Evolutionary conservation across 2,113 vertebrate genomes (phyloP), one percentile per base, ranked within the genome.

Genomic region (Xenopus laevis): DNA sequence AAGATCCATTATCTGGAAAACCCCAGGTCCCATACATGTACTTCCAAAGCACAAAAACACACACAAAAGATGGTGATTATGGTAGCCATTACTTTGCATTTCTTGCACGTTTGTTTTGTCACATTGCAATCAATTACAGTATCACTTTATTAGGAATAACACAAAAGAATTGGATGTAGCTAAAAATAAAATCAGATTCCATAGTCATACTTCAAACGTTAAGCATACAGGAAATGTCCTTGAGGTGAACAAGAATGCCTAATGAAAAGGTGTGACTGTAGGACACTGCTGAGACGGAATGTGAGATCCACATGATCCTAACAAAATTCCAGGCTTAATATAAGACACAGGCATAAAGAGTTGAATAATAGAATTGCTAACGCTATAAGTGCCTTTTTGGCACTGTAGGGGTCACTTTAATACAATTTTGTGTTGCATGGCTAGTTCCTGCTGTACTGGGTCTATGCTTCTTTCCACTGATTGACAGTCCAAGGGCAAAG

Each of bases 401-500:
- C 65, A 68, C 65, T 27, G 67, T 52, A 70, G 74, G 66, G 66
- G 74, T 77, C 66, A 76, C 73, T 70, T 77, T 70, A 53, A 77
- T 77, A 70, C 69, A 77, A 64, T 77, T 77, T 57, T 77, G 67
- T 23, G 60, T 63, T 77, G 74, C 57, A 55, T 65, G 67, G 74
- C 30, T 70, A 59, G 47, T 64, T 77, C 69, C 63, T 67, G 58
- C 58, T 27, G 66, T 53, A 64, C 52, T 68, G 73, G 73, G 21
- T 12, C 55, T 70, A 64, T 63, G 30, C 50, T 47, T 77, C 59
- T 70, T 64, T 27, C 23, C 45, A 33, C 45, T 77, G 74, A 77
- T 57, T 77, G 74, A 70, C 74, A 77, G 68, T 46, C 46, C 73
- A 53, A 70, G 74, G 73, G 65, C 58, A 69, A 53, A 69, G 58